A percentile compares a stretch with the other conserved stretches of the same genome.
These are phyloP conservation scores for Pinna nobilis DNA, from an alignment of 1,140 invertebrate genomes.

Conservation along the genomic window DNA sequence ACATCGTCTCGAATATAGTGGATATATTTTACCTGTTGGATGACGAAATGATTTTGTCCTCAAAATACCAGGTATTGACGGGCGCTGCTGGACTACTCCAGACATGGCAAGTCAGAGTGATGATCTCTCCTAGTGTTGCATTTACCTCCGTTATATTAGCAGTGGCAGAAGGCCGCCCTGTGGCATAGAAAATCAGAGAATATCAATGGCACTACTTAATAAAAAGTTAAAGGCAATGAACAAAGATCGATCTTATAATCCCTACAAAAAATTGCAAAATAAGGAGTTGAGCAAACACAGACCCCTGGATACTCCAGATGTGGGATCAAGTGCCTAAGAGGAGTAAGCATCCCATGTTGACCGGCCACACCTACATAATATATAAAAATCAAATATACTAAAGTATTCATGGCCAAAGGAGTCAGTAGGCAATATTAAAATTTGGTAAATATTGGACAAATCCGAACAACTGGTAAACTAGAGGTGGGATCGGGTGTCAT, in stretches of 20 bases:
- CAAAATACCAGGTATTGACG: constrained; percentile 31
- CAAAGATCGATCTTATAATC: no score
- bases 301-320: no score
- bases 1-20: neutral
- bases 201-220: neutral
- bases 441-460: neutral
- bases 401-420: neutral
- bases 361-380: neutral
- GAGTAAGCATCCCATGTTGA: no score
- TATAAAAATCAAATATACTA: no score
- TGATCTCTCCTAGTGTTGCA: constrained; percentile 20
- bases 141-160: constrained; percentile 14
- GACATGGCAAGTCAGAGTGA: constrained; percentile 22
- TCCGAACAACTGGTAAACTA: neutral
- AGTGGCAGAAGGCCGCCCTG: constrained; percentile 23
- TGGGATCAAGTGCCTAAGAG: no score
- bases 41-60: constrained; percentile 27
- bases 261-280: no score
- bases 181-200: neutral
- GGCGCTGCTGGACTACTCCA: constrained; percentile 23
- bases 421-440: neutral
- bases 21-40: constrained; percentile 28
- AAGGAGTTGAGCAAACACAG: no score
- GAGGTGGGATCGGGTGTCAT: neutral
- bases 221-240: no score